Evolutionary conservation across 2,888 invertebrate genomes (phyloP).

Genomic region (Hypena proboscidalis): DNA sequence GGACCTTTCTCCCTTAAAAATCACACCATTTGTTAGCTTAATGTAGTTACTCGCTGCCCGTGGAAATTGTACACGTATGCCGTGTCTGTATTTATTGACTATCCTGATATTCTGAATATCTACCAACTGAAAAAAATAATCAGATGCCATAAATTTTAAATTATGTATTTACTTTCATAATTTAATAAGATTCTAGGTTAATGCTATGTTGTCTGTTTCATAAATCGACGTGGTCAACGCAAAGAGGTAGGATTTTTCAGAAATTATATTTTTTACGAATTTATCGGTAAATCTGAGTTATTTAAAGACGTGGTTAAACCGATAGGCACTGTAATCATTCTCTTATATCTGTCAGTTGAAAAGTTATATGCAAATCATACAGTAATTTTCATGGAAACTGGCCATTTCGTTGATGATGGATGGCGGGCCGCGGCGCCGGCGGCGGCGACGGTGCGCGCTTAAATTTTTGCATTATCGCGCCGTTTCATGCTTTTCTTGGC

Average conservation of each 20-base stretch:
- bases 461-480: conserved; percentile 60
- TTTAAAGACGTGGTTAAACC: conserved; percentile 31
- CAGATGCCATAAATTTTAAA: conserved; percentile 12
- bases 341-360: conserved; percentile 47
- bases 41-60: conserved; percentile 48
- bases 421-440: conserved; percentile 46
- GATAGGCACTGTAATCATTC: conserved; percentile 45
- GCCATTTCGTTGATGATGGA: conserved; percentile 55
- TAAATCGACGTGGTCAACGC: conserved; percentile 3
- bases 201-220: conserved; percentile 19
- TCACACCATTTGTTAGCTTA: conserved; percentile 75
- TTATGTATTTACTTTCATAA: conserved; percentile 23
- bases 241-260: conserved; percentile 7
- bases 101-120: not conserved
- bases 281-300: conserved; percentile 43
- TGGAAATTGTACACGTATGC: conserved; percentile 23
- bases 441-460: conserved; percentile 43
- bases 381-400: conserved; percentile 61
- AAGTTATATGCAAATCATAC: conserved; percentile 57
- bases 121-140: conserved; percentile 2
- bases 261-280: conserved; percentile 8
- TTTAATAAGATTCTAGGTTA: conserved; percentile 17
- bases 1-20: conserved; percentile 83
- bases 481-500: conserved; percentile 58
- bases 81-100: conserved; percentile 1